Base-by-base conservation (phyloP, 2,888 invertebrate species). In the Apodemia zela region DNA sequence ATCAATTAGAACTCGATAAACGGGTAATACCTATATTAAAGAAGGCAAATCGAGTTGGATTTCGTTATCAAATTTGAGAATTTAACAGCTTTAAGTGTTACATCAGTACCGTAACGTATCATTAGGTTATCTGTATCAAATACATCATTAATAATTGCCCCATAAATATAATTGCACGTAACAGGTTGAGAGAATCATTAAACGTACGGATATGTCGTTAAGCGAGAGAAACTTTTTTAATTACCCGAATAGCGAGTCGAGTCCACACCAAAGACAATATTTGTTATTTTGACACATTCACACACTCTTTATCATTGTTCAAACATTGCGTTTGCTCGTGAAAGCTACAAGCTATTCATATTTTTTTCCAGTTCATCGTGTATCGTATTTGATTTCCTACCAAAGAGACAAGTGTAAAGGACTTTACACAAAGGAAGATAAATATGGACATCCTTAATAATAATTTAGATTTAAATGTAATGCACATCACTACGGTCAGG, bases 201-300 rank as follows among this genome's bases (percentile, higher is more conserved):
- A 54, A 45, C 45, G n/a, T 47, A 57, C 35, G 54, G 10, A 51
- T 61, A 35, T 59, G 42, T 59, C 59, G 42, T 59, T 18, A 35
- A 62, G 42, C 54, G 45, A 54, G 63, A 66, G 60, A 66, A 61
- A 70, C 42, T 60, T 71, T 47, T 73, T 80, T 85, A 84, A 85
- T 85, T 84, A 79, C 80, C 71, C 79, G 74, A 76, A 60, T 60
- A 60, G 29, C 54, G 62, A 58, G 47, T 35, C 63, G n/a, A 29
- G 35, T n/a, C 62, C 61, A 47, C 60, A 51, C 62, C 77, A 82
- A 77, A 82, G 85, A 85, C 87, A 90, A 91, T 91, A 89, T 87
- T 89, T 88, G 85, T 84, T 84, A 82, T 91, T 92, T 92, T 92
- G 90, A 89, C 90, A 89, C 88, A 91, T 91, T 92, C 90, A 91